phyloP scores from a whole-genome alignment of 2,888 invertebrate genomes.

The Mythimna pallens region DNA sequence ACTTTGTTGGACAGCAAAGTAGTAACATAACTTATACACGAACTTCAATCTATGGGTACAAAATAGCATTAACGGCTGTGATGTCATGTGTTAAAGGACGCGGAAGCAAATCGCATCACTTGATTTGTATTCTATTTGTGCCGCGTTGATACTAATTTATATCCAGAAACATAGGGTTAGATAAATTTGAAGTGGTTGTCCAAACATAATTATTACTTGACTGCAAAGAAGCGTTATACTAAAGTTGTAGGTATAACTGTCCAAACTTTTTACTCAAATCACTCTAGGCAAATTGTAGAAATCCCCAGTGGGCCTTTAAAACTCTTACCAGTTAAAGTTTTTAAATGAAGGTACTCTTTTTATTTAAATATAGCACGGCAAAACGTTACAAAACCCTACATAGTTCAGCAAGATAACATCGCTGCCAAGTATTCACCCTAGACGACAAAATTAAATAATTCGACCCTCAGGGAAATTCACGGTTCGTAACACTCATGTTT shows the following conservation, averaged over 20 bases:
- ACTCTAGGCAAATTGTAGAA: not conserved
- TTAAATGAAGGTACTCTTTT: not conserved
- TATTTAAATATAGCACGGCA: not conserved
- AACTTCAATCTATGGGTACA: no score
- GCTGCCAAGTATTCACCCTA: slow-evolving; percentile 28
- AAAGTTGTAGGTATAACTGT: not conserved
- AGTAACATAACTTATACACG: no score
- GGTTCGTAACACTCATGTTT: slow-evolving; percentile 48
- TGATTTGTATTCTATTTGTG: not conserved
- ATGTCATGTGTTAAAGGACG: not conserved
- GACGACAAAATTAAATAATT: slow-evolving; percentile 57
- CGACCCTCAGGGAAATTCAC: slow-evolving; percentile 51
- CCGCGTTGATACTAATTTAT: not conserved
- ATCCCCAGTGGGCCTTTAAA: not conserved
- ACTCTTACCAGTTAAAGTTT: not conserved
- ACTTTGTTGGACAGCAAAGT: no score
- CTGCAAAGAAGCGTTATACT: not conserved
- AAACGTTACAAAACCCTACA: not conserved
- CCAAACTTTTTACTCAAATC: not conserved
- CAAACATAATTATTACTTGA: not conserved
- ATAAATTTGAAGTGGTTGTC: not conserved
- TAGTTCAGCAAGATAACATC: slow-evolving; percentile 27
- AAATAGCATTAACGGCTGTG: not conserved
- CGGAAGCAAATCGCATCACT: not conserved
- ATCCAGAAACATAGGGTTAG: no score